Percentiles rank a stretch among this genome's conserved stretches.
phyloP scores from a whole-genome alignment of 2,797 vertebrate species.

The Hydrolagus colliei region DNA sequence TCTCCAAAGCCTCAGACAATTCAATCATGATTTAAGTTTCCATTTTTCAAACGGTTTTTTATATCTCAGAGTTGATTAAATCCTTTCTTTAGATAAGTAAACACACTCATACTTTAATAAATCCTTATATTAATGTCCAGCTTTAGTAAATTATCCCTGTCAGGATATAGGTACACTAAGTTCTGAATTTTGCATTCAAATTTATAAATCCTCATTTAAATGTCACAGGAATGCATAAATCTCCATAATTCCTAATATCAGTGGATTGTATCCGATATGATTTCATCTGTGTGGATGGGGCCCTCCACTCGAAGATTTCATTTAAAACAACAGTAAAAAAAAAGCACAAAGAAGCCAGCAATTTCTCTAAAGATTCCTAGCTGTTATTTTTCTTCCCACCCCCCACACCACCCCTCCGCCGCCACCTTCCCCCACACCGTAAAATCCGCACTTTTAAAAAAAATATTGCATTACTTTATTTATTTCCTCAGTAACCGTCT shows the following conservation, averaged over 20 bases:
- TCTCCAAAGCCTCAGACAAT: not conserved
- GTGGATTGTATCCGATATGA: not conserved
- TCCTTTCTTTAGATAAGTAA: constrained; percentile 20
- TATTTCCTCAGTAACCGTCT: not conserved
- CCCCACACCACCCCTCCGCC: too few relatives aligned
- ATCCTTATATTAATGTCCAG: not conserved
- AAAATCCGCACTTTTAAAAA: not conserved
- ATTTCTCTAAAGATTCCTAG: not conserved
- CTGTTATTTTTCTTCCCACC: too few relatives aligned
- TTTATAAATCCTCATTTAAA: constrained; percentile 10
- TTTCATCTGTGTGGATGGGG: not conserved
- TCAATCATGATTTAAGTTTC: constrained; percentile 14
- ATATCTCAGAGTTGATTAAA: constrained; percentile 8
- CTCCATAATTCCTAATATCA: not conserved
- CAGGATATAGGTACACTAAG: not conserved
- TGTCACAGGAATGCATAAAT: not conserved
- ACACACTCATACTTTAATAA: constrained; percentile 8
- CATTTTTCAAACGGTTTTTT: not conserved
- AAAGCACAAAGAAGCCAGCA: not conserved
- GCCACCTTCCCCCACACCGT: too few relatives aligned
- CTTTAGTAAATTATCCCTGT: constrained; percentile 15
- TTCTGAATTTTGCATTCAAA: constrained; percentile 16
- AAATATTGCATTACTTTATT: constrained; percentile 1
- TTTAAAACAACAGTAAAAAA: not conserved
- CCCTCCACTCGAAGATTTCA: constrained; percentile 7